A percentile compares a stretch with the other conserved stretches of the same genome.
Evolutionary conservation across 2,797 vertebrate species (phyloP).

Genomic region (Channallabes apus): DNA sequence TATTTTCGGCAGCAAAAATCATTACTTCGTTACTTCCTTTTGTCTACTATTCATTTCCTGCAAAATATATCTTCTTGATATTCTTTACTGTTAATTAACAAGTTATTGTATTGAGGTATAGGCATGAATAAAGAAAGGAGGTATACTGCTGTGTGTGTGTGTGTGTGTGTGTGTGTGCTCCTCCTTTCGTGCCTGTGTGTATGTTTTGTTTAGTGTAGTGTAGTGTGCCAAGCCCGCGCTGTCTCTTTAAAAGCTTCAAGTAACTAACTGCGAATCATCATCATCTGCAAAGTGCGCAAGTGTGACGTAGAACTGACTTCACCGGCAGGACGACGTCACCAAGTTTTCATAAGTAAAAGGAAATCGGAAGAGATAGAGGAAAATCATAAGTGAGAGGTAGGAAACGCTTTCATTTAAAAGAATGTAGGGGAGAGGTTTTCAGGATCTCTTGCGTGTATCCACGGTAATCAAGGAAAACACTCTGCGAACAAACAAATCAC

Average conservation of each 20-base stretch:
- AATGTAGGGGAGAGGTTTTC: not conserved
- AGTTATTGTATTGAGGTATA: too few relatives aligned
- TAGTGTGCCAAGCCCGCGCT: slow-evolving; percentile 21
- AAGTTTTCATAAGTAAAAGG: slow-evolving; percentile 53
- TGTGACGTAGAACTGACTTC: slow-evolving; percentile 79
- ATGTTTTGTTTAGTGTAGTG: not conserved
- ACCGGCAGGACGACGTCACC: slow-evolving; percentile 71
- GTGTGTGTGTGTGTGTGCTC: not conserved
- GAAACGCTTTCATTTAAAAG: slow-evolving; percentile 38
- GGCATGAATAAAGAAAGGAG: not conserved
- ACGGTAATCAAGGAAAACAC: slow-evolving; percentile 4
- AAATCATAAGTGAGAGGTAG: slow-evolving; percentile 63
- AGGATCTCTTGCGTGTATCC: slow-evolving; percentile 18
- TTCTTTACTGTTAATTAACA: not conserved
- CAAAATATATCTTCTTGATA: not conserved
- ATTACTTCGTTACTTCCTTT: not conserved
- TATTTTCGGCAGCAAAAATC: not conserved
- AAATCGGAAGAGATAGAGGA: slow-evolving; percentile 61
- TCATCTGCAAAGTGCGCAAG: slow-evolving; percentile 81
- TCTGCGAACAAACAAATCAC: slow-evolving; percentile 43
- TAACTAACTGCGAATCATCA: slow-evolving; percentile 76
- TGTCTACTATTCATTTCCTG: not conserved
- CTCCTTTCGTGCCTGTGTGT: not conserved
- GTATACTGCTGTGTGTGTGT: slow-evolving; percentile 60
- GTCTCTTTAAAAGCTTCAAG: slow-evolving; percentile 74